These are phyloP conservation scores for Accipiter cooperii DNA, from an alignment of 2,113 vertebrate species.

Conservation along the genomic window DNA sequence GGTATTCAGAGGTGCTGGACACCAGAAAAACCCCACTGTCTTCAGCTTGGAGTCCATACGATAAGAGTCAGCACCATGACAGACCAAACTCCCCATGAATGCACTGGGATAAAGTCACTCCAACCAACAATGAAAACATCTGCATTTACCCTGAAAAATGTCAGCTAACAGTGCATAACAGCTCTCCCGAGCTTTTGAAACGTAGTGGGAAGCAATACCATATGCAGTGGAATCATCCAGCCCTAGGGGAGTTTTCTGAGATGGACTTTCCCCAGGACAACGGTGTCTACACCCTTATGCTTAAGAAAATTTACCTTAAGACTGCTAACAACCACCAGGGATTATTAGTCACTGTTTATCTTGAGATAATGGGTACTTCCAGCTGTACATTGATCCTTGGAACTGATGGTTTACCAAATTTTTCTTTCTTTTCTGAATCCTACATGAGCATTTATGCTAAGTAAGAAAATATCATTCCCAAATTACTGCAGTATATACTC, in stretches of 20 bases:
- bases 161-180: neutral
- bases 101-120: neutral
- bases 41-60: neutral
- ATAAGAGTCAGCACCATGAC: neutral
- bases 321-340: neutral
- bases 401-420: neutral
- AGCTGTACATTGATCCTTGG: neutral
- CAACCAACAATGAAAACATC: neutral
- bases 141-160: neutral
- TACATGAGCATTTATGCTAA: neutral
- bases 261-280: conserved; percentile 14
- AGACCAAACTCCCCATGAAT: neutral
- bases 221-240: neutral
- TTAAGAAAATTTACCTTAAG: neutral
- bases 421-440: neutral
- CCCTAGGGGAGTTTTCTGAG: neutral
- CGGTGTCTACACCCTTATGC: neutral
- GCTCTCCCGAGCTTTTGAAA: neutral
- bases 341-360: neutral
- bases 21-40: neutral
- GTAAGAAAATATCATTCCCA: neutral
- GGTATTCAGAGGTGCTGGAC: neutral
- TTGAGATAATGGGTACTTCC: neutral
- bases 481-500: neutral
- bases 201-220: fast-evolving